A percentile compares a stretch with the other conserved stretches of the same genome.
phyloP scores from a whole-genome alignment of 64 coral and sea anemone species.

The Stylophora pistillata region DNA sequence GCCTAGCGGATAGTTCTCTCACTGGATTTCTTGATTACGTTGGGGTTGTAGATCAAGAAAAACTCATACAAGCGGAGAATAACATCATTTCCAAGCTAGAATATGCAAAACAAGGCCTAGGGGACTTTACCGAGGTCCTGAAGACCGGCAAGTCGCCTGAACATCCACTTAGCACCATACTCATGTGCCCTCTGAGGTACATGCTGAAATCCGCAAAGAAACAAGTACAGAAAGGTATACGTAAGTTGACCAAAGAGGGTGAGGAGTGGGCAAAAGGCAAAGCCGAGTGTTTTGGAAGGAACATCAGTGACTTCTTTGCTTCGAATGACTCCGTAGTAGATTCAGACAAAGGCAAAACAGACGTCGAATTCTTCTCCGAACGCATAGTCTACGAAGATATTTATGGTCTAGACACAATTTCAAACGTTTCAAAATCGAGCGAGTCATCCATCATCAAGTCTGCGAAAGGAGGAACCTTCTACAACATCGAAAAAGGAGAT shows the following conservation, averaged over 20 bases:
- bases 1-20: conserved; percentile 42
- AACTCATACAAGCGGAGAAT: conserved; percentile 17
- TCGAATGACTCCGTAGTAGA: conserved; percentile 17
- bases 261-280: neutral
- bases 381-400: conserved; percentile 49
- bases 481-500: conserved; percentile 75
- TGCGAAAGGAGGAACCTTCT: neutral
- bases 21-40: conserved; percentile 79
- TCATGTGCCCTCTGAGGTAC: conserved; percentile 68
- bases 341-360: neutral
- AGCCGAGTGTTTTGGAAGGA: conserved; percentile 32
- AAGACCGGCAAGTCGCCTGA: conserved; percentile 55
- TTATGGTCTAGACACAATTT: conserved; percentile 8
- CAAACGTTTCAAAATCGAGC: conserved; percentile 38
- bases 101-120: conserved; percentile 42
- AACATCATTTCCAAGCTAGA: conserved; percentile 58
- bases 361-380: conserved; percentile 43
- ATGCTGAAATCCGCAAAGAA: conserved; percentile 39
- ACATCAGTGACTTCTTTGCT: conserved; percentile 60
- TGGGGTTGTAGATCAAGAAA: conserved; percentile 61
- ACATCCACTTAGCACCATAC: conserved; percentile 60
- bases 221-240: conserved; percentile 35
- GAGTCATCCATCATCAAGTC: conserved; percentile 60
- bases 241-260: neutral
- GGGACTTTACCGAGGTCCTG: conserved; percentile 59